Evolutionary conservation across 1,140 invertebrate species (phyloP), one percentile per base, ranked within the genome.

Genomic region (Capitella teleta): DNA sequence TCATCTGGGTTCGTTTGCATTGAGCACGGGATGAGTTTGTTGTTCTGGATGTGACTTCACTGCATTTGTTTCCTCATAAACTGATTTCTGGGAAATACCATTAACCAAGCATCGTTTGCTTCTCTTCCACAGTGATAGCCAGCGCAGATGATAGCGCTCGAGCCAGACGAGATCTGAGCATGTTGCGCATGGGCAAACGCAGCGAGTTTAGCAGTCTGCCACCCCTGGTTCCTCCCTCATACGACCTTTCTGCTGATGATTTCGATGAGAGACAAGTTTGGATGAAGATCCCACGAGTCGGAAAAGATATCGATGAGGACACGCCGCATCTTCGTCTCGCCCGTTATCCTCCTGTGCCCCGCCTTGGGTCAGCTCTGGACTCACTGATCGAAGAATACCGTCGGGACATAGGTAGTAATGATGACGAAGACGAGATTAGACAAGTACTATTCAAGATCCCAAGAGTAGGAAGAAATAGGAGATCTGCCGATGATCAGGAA

Each of bases 111-210:
- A 19, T 16, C 16, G 8, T 25, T 26, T 44, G 25, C 26, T 2
- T 44, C 4, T 44, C 24, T 14, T 10, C 25, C 2, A 25, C 21
- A 44, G 42, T 25, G 6, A 3, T 44, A 6, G 26, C 10, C 14
- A 44, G 42, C 42, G n/a, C 19, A 8, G 18, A 8, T 10, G 32
- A 47, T 18, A 21, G 1, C 18, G 38, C 12, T 19, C 45, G 45
- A 10, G 32, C 2, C 19, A 32, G 19, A 32, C 8, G 45, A 21
- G 45, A 47, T 25, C 14, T 47, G 26, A 18, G 45, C 28, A 32
- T 47, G 28, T 24, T 47, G 28, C 28, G 45, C 14, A 28, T 47
- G 28, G 45, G 45, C 45, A 47, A 47, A 25, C 28, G 45, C 28
- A 34, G 18, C 26, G 8, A 14, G 6, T 16, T 32, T 4, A 19